Percentiles rank a stretch among this genome's conserved stretches.
Evolutionary conservation across 2,888 invertebrate species (phyloP).

Genomic region (Arrhopalites spinosus): DNA sequence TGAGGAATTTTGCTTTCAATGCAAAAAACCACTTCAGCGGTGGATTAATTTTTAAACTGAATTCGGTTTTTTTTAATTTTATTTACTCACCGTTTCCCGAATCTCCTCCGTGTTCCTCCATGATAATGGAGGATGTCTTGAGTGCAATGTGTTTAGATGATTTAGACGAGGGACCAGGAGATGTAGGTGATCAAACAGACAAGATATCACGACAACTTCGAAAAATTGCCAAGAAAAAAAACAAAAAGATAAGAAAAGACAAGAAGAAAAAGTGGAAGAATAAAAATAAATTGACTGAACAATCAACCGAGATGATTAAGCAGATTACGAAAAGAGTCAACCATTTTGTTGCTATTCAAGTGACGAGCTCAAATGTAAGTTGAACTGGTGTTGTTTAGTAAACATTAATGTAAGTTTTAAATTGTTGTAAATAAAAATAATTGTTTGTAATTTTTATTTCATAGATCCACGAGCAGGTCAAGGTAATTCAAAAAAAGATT

Average conservation of each 20-base stretch:
- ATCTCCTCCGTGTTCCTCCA: too few species aligned
- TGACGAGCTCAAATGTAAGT: slow-evolving; percentile 7
- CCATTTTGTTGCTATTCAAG: slow-evolving; percentile 28
- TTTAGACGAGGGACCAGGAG: neutral
- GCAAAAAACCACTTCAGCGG: too few species aligned
- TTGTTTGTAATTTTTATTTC: slow-evolving; percentile 16
- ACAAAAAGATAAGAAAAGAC: neutral
- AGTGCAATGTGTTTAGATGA: neutral
- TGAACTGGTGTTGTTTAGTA: neutral
- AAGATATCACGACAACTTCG: neutral
- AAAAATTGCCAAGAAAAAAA: neutral
- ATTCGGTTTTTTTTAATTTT: too few species aligned
- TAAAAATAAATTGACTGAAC: neutral
- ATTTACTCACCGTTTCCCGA: too few species aligned
- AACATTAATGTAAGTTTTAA: neutral
- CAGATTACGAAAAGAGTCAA: neutral
- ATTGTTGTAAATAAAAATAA: too few species aligned
- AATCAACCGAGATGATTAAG: neutral
- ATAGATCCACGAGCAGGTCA: slow-evolving; percentile 35
- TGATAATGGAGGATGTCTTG: neutral
- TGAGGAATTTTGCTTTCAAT: too few species aligned
- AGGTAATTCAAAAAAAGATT: slow-evolving; percentile 26
- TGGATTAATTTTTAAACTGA: too few species aligned
- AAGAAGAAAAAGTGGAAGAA: neutral
- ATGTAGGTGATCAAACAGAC: too few species aligned